Percentiles rank a stretch among this genome's conserved stretches.
phyloP scores from a whole-genome alignment of 1,140 invertebrate species.

The Asbolus verrucosus region DNA sequence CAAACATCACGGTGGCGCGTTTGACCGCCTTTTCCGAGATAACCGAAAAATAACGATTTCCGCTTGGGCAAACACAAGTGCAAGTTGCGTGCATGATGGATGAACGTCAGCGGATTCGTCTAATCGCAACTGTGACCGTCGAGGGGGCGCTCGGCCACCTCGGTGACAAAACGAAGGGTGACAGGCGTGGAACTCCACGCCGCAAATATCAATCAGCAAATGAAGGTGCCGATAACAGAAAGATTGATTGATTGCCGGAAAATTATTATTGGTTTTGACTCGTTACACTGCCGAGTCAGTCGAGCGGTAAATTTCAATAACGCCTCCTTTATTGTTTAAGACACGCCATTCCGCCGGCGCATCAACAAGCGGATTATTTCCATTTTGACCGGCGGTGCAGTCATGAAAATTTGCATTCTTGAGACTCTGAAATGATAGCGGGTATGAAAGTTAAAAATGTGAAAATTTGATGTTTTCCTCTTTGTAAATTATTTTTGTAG shows the following conservation, averaged over 20 bases:
- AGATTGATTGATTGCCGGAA: constrained; percentile 48
- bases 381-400: constrained; percentile 5
- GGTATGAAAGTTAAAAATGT: too few species aligned
- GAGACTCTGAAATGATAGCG: too few species aligned
- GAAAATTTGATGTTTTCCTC: too few species aligned
- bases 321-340: constrained; percentile 35
- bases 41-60: constrained; percentile 53
- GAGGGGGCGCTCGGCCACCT: constrained; percentile 46
- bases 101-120: constrained; percentile 46
- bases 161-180: constrained; percentile 14
- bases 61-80: constrained; percentile 46
- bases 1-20: neutral
- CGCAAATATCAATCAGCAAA: constrained; percentile 46
- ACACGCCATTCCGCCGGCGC: constrained; percentile 16
- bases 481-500: too few species aligned
- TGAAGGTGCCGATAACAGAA: constrained; percentile 47
- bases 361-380: constrained; percentile 23
- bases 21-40: constrained; percentile 35
- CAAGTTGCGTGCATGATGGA: constrained; percentile 49
- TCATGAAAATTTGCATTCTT: constrained; percentile 33
- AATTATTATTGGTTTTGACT: constrained; percentile 44
- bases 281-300: constrained; percentile 7
- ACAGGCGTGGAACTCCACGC: constrained; percentile 23
- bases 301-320: constrained; percentile 35
- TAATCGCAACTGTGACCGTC: constrained; percentile 22